Percentiles rank a stretch among this genome's conserved stretches.
phyloP scores from a whole-genome alignment of 2,113 vertebrate genomes.

The Oncorhynchus masou region DNA sequence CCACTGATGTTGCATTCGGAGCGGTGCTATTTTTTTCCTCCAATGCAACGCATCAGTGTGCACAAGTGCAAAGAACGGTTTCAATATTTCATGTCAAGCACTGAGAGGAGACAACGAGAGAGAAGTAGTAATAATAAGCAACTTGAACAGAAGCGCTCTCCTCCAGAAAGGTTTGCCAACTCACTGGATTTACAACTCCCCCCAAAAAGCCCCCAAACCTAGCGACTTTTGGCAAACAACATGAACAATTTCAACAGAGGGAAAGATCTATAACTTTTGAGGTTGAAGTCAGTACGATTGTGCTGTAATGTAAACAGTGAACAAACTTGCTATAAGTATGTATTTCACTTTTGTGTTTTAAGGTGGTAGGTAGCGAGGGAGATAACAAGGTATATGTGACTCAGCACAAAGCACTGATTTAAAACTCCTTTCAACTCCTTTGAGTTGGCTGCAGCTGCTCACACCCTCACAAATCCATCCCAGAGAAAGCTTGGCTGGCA shows the following conservation, averaged over 20 bases:
- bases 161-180: background rate
- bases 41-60: slow-evolving; percentile 16
- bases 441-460: background rate
- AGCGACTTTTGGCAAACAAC: background rate
- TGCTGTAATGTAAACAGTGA: background rate
- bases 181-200: background rate
- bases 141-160: background rate
- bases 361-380: background rate
- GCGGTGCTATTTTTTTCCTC: slow-evolving; percentile 34
- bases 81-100: slow-evolving; percentile 60
- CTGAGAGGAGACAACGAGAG: slow-evolving; percentile 31
- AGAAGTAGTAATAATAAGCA: background rate
- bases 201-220: background rate
- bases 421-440: background rate
- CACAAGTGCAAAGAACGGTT: slow-evolving; percentile 53
- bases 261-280: background rate
- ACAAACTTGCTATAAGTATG: background rate
- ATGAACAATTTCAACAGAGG: background rate
- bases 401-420: background rate
- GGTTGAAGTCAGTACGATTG: background rate
- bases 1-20: background rate
- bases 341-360: background rate
- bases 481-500: background rate
- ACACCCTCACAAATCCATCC: background rate
- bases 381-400: slow-evolving; percentile 1